These are phyloP conservation scores for Pachycephus smyrnensis DNA, from an alignment of 2,888 invertebrate genomes.

Conservation along the genomic window DNA sequence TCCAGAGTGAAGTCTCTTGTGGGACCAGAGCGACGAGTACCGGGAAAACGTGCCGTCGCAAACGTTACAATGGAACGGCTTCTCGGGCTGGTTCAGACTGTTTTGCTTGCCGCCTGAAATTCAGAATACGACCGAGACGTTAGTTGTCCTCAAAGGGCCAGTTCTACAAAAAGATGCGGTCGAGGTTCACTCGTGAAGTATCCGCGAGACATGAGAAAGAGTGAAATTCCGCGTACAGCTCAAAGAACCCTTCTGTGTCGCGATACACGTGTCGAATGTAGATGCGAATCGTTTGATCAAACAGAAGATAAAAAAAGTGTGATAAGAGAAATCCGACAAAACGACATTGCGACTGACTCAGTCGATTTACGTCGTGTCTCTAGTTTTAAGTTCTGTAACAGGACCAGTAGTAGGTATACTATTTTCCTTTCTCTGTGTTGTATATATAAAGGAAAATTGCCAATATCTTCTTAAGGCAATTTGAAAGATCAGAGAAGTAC, in stretches of 20 bases:
- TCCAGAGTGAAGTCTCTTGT: slow-evolving; percentile 87
- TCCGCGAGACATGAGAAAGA: slow-evolving; percentile 27
- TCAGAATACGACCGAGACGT: slow-evolving; percentile 52
- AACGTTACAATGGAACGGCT: slow-evolving; percentile 90
- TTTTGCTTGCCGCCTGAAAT: slow-evolving; percentile 66
- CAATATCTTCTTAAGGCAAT: not conserved
- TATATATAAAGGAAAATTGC: not conserved
- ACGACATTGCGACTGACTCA: not conserved
- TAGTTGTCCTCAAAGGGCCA: slow-evolving; percentile 64
- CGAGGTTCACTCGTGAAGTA: slow-evolving; percentile 35
- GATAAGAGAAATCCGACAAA: not conserved
- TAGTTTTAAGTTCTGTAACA: not conserved
- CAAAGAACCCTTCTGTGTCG: slow-evolving; percentile 1
- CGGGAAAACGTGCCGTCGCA: slow-evolving; percentile 85
- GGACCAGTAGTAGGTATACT: not conserved
- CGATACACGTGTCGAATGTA: slow-evolving; percentile 1
- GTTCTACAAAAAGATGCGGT: slow-evolving; percentile 56
- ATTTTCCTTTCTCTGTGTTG: not conserved
- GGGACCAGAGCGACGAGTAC: slow-evolving; percentile 90
- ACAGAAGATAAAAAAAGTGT: not conserved
- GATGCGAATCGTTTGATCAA: not conserved
- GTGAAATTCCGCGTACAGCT: slow-evolving; percentile 8
- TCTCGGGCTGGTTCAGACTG: slow-evolving; percentile 72
- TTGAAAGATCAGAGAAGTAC: not conserved
- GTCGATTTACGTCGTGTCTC: not conserved